Base-by-base conservation (phyloP, 2,113 vertebrate species). In the Anser cygnoides region DNA sequence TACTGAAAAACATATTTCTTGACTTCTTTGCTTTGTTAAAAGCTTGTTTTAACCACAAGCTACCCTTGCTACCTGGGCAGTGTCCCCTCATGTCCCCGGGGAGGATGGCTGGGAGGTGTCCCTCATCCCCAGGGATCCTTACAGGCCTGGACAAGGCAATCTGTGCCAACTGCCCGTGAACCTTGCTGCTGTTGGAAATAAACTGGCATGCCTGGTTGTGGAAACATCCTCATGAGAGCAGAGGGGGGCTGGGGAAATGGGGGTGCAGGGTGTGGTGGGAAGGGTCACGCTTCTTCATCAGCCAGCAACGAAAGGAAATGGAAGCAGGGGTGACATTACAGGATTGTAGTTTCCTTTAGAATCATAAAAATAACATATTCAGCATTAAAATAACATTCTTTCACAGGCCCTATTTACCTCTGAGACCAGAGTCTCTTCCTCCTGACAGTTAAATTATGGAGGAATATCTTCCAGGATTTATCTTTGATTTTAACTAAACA, bases 211-310 rank as follows among this genome's bases (percentile, higher is more conserved):
- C 14, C 39, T 35, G 55, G 14, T 63, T 77, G 43, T 0, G 61
- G 35, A 77, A 93, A 90, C 31, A 50, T 46, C 82, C 74, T 35
- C 13, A 10, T 55, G 55, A 67, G 91, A 50, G 89, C 72, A 63
- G 46, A 76, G 14, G 26, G 43, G 22, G 29, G 78, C 15, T 8
- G 9, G 66, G 89, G 66, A 93, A 92, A 91, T 5, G 54, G 62
- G 85, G 55, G 67, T 29, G 75, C 52, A 33, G 85, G 96, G 90
- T 77, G 88, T 25, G 82, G 93, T 67, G 79, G 63, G 92, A 95
- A 90, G 57, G 63, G 75, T 91, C 87, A 86, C 9, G 1, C 41
- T 1, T 67, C 87, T 91, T 91, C 85, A 63, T 70, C 82, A 37
- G 17, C 90, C 26, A 84, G 78, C 8, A 44, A 29, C 26, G 3